Evolutionary conservation across 1,140 invertebrate genomes (phyloP), one percentile per base, ranked within the genome.

Genomic region (Samia ricini): DNA sequence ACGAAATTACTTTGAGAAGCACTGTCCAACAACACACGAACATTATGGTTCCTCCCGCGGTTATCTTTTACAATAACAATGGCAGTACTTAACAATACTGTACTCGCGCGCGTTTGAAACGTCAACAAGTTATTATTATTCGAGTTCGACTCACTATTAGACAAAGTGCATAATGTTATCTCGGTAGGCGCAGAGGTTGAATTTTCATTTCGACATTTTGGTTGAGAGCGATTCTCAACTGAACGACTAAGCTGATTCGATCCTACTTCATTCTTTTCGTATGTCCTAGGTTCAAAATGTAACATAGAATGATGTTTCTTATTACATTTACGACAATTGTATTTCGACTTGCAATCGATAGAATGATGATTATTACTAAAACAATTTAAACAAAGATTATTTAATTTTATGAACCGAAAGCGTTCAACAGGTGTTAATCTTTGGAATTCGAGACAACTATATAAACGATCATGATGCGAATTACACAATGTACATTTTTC

Each of bases 1-100:
- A 71, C 50, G 29, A 70, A 70, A 57, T 66, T 60, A 21, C 55
- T 65, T 63, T 69, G 63, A 2, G 63, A 26, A 26, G 26, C 26
- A 8, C 26, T 26, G 26, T 26, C 26, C 8, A 26, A 26, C 8
- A 26, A 26, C 3, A 26, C 26, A 4, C 26, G 3, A 26, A 26
- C 26, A 4, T 26, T 8, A 26, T 26, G 26, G 3, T 26, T 26
- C 26, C 26, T 26, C 26, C 26, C 26, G 26, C 8, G 26, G 8
- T 26, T 26, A 26, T 26, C 26, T 26, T 4, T 26, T 4, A 26
- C 26, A 26, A 26, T 8, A 8, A 26, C 26, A 26, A 26, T 26
- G 8, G 33, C 63, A 10, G 33, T 49, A 68, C 55, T 18, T 18
- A 57, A 63, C 55, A 57, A 61, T 24, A 26, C 26, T 18, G 23